Evolutionary conservation across 2,888 invertebrate species (phyloP), one percentile per base, ranked within the genome.

Genomic region (Nipponacmea schrenckii): DNA sequence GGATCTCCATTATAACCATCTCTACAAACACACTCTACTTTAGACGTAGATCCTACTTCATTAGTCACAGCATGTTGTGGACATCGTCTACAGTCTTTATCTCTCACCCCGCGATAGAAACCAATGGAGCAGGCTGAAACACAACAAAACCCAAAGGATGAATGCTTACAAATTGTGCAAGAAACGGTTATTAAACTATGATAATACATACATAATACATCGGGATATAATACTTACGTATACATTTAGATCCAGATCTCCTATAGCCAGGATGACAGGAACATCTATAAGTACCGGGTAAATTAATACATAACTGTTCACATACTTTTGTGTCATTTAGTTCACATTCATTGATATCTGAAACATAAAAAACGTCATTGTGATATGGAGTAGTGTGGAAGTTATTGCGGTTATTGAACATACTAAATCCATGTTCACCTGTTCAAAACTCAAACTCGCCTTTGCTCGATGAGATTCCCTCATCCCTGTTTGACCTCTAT

Each of bases 201-300:
- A n/a, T n/a, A n/a, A 24, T 20, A 50, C 50, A n/a, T 20, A 26
- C 20, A 27, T 48, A 67, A 45, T n/a, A 45, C 15, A 50, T 46
- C 17, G 14, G 26, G n/a, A 14, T 39, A 31, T n/a, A 24, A n/a
- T 48, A 70, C 77, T 70, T 67, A 84, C 83, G 75, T 74, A 67
- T 69, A 74, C 83, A 84, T 15, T 75, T 69, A n/a, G 71, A 7
- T 10, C 77, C 73, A 10, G 72, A 62, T 4, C 75, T 71, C 1
- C 80, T 74, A 71, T 82, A 81, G 0, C 85, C 85, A 20, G 77
- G 75, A 12, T 74, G 64, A 76, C 85, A 86, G 69, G 78, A 79
- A 74, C 85, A 86, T 20, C 71, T 71, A 74, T 82, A 85, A 3
- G 81, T 76, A 3, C 83, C 83, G 8, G 67, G 74, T 8, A 79